A percentile compares a stretch with the other conserved stretches of the same genome.
Conservation (phyloP, 2,888 invertebrate species). For the Odontocolon sp. region DNA sequence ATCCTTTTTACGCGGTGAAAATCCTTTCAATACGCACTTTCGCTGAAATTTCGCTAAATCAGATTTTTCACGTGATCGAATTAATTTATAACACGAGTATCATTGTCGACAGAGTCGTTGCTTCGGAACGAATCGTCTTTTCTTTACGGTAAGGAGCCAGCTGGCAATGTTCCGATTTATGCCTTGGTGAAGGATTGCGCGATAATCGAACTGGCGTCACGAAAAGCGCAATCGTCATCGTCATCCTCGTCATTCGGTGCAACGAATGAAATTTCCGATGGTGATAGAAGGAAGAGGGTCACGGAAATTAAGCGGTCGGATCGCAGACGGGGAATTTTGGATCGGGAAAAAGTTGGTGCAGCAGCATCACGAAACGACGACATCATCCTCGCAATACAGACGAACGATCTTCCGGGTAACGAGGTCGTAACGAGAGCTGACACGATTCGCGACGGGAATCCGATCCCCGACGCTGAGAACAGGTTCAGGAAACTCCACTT, state of each 20-base stretch:
- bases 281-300: conserved; percentile 36
- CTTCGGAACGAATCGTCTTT: conserved; percentile 82
- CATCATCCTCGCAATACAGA: conserved; percentile 13
- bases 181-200: conserved; percentile 83
- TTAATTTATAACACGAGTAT: not conserved
- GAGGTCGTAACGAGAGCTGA: conserved; percentile 59
- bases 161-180: conserved; percentile 83
- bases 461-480: conserved; percentile 60
- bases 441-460: conserved; percentile 59
- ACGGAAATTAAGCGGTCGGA: conserved; percentile 24
- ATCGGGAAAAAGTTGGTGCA: conserved; percentile 15
- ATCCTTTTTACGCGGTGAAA: not conserved
- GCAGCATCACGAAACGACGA: conserved; percentile 25
- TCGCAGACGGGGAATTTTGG: conserved; percentile 9
- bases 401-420: conserved; percentile 57
- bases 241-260: conserved; percentile 7
- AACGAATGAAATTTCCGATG: conserved; percentile 33
- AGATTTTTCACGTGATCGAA: not conserved
- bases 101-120: conserved; percentile 75
- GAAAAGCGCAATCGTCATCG: conserved; percentile 25
- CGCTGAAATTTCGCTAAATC: not conserved
- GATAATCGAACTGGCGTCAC: not conserved
- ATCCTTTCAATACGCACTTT: not conserved
- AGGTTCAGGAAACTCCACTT: conserved; percentile 80
- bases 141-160: conserved; percentile 84